These are phyloP conservation scores for Branchellion lobata DNA, from an alignment of 2,888 invertebrate genomes.

Conservation along the genomic window DNA sequence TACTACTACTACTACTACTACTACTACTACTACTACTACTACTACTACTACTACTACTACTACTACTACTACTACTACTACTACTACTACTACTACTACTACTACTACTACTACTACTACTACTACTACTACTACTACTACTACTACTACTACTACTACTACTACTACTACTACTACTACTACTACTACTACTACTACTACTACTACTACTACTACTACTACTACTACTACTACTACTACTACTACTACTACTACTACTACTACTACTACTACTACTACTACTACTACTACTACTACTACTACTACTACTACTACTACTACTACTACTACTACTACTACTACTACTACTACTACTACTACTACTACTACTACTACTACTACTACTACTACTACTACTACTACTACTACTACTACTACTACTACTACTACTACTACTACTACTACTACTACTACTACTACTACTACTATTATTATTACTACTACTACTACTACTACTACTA, in stretches of 20 bases:
- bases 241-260: slow-evolving; percentile 13
- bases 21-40: background rate
- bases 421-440: slow-evolving; percentile 23
- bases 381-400: slow-evolving; percentile 27
- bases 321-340: slow-evolving; percentile 29
- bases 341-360: slow-evolving; percentile 27
- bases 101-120: background rate
- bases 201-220: background rate
- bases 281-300: background rate
- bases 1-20: background rate
- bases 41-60: background rate
- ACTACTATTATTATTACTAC: background rate
- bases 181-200: slow-evolving; percentile 19
- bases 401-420: slow-evolving; percentile 27
- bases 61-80: background rate
- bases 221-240: slow-evolving; percentile 17
- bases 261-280: slow-evolving; percentile 15
- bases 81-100: background rate
- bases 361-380: slow-evolving; percentile 29
- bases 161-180: slow-evolving; percentile 27
- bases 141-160: slow-evolving; percentile 10
- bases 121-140: background rate
- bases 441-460: slow-evolving; percentile 11
- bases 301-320: slow-evolving; percentile 13
- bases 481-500: background rate